Percentiles rank a stretch among this genome's conserved stretches.
phyloP scores from a whole-genome alignment of 2,113 vertebrate genomes.

The Ochotona curzoniae region DNA sequence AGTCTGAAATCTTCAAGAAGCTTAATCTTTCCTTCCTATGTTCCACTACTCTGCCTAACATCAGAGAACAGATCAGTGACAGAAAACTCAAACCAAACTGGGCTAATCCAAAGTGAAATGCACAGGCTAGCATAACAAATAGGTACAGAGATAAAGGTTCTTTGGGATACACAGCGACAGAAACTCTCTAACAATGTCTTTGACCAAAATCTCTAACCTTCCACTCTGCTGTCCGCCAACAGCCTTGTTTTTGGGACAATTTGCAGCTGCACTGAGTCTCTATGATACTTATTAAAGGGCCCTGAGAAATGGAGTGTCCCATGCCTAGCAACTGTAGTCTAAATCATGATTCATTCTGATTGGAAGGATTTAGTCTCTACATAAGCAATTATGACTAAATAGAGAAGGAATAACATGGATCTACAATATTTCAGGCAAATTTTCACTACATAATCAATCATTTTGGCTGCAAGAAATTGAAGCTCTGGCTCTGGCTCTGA shows the following conservation, averaged over 20 bases:
- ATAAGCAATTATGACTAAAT: background rate
- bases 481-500: background rate
- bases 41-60: background rate
- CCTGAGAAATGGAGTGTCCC: background rate
- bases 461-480: background rate
- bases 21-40: background rate
- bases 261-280: background rate
- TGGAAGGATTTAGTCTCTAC: background rate
- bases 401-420: background rate
- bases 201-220: background rate
- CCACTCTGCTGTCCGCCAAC: background rate
- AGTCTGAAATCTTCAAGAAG: constrained; percentile 20
- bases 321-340: background rate
- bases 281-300: background rate
- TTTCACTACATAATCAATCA: background rate
- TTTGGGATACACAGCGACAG: background rate
- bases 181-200: background rate
- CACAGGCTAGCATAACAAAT: background rate
- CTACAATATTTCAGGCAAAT: background rate
- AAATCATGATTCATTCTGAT: background rate
- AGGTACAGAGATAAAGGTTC: background rate
- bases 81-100: constrained; percentile 28
- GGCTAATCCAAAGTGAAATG: background rate
- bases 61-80: background rate
- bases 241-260: background rate